These are phyloP conservation scores for Tribolium madens DNA, from an alignment of 1,140 invertebrate species.

Conservation along the genomic window DNA sequence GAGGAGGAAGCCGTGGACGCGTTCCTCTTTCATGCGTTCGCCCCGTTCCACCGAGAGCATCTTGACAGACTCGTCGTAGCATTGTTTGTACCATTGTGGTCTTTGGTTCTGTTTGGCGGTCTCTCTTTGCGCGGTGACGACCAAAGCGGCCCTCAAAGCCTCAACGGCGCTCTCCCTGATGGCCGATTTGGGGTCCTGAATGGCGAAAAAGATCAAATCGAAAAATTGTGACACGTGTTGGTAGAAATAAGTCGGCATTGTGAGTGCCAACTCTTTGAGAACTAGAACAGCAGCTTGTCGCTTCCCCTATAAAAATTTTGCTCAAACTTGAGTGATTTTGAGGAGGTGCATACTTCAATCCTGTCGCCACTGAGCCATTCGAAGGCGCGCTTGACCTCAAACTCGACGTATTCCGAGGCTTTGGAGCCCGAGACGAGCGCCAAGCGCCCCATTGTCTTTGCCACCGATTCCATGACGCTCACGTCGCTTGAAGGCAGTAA, in stretches of 20 bases:
- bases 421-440: conserved; percentile 93
- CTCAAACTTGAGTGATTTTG: background rate
- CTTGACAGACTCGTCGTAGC: conserved; percentile 88
- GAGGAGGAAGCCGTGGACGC: conserved; percentile 92
- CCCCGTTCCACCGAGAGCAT: conserved; percentile 81
- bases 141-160: conserved; percentile 90
- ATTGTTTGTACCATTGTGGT: conserved; percentile 89
- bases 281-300: conserved; percentile 93
- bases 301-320: conserved; percentile 70
- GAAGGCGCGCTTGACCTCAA: conserved; percentile 94
- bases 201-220: conserved; percentile 93
- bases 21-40: conserved; percentile 88
- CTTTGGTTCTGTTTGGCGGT: conserved; percentile 90
- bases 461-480: conserved; percentile 95
- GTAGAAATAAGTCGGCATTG: conserved; percentile 98
- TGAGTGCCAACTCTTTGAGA: conserved; percentile 92
- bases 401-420: conserved; percentile 95
- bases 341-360: conserved; percentile 74
- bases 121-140: conserved; percentile 95
- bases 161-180: conserved; percentile 94
- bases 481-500: conserved; percentile 90
- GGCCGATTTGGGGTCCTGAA: conserved; percentile 91
- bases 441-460: conserved; percentile 92
- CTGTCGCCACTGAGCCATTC: conserved; percentile 92
- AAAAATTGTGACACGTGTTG: conserved; percentile 97